Evolutionary conservation across 2,797 vertebrate species (phyloP).

Genomic region (Microtus californicus): DNA sequence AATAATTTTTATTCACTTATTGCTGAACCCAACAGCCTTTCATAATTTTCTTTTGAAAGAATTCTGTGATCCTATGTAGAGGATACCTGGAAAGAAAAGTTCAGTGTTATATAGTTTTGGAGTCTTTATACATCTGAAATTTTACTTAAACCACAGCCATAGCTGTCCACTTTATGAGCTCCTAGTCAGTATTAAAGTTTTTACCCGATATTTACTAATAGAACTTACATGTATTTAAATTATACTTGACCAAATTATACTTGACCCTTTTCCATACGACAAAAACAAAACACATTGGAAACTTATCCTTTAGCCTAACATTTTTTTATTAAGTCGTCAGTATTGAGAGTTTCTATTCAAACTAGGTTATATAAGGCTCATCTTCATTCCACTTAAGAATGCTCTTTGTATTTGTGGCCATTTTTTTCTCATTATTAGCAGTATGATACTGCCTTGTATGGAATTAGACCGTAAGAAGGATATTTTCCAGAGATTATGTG

Average conservation of each 20-base stretch:
- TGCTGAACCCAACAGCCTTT: background rate
- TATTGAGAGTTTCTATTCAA: background rate
- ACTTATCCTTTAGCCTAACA: slow-evolving; percentile 10
- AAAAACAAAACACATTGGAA: slow-evolving; percentile 35
- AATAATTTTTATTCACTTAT: slow-evolving; percentile 19
- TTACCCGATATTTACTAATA: slow-evolving; percentile 8
- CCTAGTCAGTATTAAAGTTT: background rate
- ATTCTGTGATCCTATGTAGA: slow-evolving; percentile 39
- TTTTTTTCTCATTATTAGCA: background rate
- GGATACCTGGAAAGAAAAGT: background rate
- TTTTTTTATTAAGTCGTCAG: background rate
- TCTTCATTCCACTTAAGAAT: slow-evolving; percentile 19
- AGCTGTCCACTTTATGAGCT: background rate
- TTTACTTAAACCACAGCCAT: background rate
- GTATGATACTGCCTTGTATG: background rate
- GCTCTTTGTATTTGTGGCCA: background rate
- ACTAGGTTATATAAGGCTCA: background rate
- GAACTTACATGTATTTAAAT: slow-evolving; percentile 34
- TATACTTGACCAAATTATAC: slow-evolving; percentile 49
- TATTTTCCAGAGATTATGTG: background rate
- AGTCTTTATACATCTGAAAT: slow-evolving; percentile 8
- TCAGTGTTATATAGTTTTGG: background rate
- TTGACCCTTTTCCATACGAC: slow-evolving; percentile 11
- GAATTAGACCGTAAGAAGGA: background rate
- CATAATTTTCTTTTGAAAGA: slow-evolving; percentile 5